Conservation (phyloP, 2,113 vertebrate genomes). For the Trogon surrucura region DNA sequence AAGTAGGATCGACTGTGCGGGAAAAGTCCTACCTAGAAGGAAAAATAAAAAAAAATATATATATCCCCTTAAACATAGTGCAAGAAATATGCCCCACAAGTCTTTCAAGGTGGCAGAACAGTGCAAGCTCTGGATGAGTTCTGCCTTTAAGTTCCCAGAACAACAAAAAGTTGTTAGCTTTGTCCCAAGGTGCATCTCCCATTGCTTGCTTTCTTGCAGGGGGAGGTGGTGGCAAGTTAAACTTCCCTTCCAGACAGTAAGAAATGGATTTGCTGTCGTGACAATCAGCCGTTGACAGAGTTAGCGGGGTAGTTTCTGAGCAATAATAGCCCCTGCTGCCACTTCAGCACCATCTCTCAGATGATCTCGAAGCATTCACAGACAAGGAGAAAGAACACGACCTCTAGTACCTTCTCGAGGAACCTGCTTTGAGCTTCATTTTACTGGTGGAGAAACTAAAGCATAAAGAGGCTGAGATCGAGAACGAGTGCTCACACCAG, state of each 20-base stretch:
- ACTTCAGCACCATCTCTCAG: not conserved
- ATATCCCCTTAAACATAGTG: not conserved
- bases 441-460: not conserved
- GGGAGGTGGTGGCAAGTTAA: not conserved
- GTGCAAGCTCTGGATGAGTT: not conserved
- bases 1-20: accelerated
- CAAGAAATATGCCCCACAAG: not conserved
- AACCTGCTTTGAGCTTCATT: not conserved
- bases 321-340: not conserved
- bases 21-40: not conserved
- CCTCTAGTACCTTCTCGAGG: not conserved
- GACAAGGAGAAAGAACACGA: not conserved
- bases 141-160: not conserved
- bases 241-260: not conserved
- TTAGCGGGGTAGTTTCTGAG: not conserved
- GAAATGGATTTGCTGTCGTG: not conserved
- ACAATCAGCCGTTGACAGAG: not conserved
- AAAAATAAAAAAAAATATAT: not conserved
- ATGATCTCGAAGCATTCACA: not conserved
- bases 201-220: not conserved
- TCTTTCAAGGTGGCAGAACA: not conserved
- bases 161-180: not conserved
- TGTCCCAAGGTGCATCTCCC: not conserved
- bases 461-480: not conserved
- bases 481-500: not conserved